Base-by-base conservation (phyloP, 1,140 invertebrate species). In the Eupristina koningsbergeri region DNA sequence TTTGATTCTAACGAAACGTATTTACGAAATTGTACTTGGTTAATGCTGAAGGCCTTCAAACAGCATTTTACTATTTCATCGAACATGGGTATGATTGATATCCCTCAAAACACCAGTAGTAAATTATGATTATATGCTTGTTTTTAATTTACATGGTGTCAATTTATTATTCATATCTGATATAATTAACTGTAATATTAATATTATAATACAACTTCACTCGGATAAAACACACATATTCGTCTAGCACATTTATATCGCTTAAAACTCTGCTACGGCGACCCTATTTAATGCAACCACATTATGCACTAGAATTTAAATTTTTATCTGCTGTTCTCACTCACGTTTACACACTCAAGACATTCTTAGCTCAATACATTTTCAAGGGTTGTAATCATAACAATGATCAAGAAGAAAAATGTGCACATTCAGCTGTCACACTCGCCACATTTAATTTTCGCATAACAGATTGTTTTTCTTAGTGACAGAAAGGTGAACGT, bases 171-270 rank as follows among this genome's bases (percentile, higher is more conserved):
- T 87, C 81, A 84, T 81, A 88, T 86, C 86, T 85, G 73, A 81
- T 85, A 78, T 76, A 81, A 77, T n/a, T 81, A 77, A 87, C 80
- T 84, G 85, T 87, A 87, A 88, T 89, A 87, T 86, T 86, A 88
- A 87, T 89, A 87, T 87, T 89, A 89, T 88, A 86, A 85, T 90
- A 89, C 88, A 89, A 88, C 87, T 89, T 91, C 88, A 86, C 87
- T 89, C 87, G 87, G 89, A 89, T 91, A 91, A 91, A 91, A 91
- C 90, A 91, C 89, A 90, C 89, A 89, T 89, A 88, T 90, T 89
- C 86, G 87, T 87, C 87, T 90, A 91, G 86, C 86, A 90, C 88
- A 90, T 90, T 89, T 89, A 89, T 88, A 86, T 86, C 86, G 83
- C 76, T 80, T 86, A 88, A 87, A 86, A 86, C 85, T 88, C 88